Conservation (phyloP, 2,797 vertebrate genomes). For the Gallinago solitaria region DNA sequence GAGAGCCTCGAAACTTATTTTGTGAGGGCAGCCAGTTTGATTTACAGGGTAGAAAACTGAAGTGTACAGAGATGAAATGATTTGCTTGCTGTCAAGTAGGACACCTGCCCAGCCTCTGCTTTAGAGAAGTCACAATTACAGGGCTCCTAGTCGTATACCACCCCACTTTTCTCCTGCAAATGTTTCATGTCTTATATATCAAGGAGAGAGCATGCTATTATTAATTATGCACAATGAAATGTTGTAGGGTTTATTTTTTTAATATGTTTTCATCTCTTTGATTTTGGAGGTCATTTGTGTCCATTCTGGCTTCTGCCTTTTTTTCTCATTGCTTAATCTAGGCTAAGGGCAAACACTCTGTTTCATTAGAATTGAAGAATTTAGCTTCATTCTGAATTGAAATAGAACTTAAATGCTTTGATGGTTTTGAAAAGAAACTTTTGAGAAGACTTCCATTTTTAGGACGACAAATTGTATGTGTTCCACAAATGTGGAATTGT, state of each 20-base stretch:
- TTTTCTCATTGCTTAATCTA: neutral
- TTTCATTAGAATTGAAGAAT: neutral
- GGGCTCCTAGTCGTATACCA: neutral
- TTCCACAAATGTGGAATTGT: neutral
- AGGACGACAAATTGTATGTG: neutral
- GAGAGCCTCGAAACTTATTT: constrained; percentile 10
- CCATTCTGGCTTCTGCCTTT: neutral
- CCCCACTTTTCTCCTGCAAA: neutral
- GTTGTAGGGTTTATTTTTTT: too few relatives aligned
- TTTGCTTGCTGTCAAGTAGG: neutral
- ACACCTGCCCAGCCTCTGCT: neutral
- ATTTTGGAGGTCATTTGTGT: neutral
- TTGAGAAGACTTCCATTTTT: neutral
- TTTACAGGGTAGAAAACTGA: constrained; percentile 4
- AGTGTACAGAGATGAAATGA: neutral
- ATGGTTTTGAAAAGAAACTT: neutral
- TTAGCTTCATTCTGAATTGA: neutral
- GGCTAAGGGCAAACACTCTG: neutral
- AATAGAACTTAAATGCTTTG: neutral
- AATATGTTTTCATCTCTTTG: neutral
- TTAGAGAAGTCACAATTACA: neutral
- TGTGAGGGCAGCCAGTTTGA: neutral
- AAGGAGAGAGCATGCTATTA: neutral
- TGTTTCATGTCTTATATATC: neutral
- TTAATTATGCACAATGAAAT: neutral